Conservation (phyloP, 2,797 vertebrate genomes). For the Harpagifer antarcticus region DNA sequence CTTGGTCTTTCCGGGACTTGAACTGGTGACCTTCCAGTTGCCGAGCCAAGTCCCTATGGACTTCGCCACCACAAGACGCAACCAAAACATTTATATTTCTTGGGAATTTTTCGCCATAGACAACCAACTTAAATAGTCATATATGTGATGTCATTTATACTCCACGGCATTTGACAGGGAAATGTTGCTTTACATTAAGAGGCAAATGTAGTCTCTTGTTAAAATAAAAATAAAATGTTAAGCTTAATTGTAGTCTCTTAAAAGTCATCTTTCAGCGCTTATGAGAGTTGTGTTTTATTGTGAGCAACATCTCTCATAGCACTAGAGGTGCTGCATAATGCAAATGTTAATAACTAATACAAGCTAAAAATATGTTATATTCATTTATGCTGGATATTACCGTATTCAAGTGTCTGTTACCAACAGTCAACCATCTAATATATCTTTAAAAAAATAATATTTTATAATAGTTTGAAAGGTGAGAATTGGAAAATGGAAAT, state of each 20-base stretch:
- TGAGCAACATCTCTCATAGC: background rate
- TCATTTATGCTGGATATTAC: too few relatives aligned
- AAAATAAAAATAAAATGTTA: too few relatives aligned
- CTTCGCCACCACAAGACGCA: too few relatives aligned
- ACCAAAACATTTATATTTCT: too few relatives aligned
- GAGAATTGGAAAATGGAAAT: background rate
- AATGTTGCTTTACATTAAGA: background rate
- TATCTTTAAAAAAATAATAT: too few relatives aligned
- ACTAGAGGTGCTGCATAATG: background rate
- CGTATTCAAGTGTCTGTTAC: too few relatives aligned
- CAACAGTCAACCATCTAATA: too few relatives aligned
- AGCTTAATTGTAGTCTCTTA: background rate
- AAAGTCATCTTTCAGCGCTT: background rate
- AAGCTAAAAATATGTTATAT: too few relatives aligned
- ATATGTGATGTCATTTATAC: background rate
- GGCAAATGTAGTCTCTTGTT: background rate
- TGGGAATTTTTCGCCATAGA: background rate
- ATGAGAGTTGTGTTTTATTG: background rate
- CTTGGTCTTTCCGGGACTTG: too few relatives aligned
- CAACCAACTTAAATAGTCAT: too few relatives aligned
- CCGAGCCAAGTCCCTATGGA: too few relatives aligned
- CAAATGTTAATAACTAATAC: background rate
- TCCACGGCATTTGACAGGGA: background rate
- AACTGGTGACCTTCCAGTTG: too few relatives aligned
- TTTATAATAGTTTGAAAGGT: background rate